A percentile compares a stretch with the other conserved stretches of the same genome.
Evolutionary conservation across 2,797 vertebrate genomes (phyloP).

Genomic region (Brachymystax lenok): DNA sequence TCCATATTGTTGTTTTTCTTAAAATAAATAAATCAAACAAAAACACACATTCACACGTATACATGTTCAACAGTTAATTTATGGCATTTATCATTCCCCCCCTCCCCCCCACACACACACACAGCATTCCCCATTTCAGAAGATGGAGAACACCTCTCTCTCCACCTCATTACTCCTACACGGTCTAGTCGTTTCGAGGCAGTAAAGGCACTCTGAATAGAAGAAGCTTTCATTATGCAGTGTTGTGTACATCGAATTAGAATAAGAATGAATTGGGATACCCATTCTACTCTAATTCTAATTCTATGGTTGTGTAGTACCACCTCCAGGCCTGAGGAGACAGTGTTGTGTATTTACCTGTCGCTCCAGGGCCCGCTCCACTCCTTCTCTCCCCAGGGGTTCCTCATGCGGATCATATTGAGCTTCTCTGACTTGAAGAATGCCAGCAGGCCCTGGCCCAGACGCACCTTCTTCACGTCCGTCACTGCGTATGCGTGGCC

Average conservation of each 20-base stretch:
- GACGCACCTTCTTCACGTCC: slow-evolving; percentile 81
- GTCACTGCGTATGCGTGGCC: slow-evolving; percentile 87
- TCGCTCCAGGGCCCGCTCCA: slow-evolving; percentile 91
- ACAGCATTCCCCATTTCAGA: not conserved
- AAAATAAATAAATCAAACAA: no score
- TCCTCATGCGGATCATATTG: slow-evolving; percentile 89
- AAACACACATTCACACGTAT: no score
- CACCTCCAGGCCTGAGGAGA: not conserved
- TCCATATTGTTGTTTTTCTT: no score
- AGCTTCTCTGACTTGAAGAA: slow-evolving; percentile 89
- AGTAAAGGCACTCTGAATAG: not conserved
- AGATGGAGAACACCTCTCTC: slow-evolving; percentile 9
- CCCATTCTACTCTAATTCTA: no score
- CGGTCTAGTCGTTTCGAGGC: slow-evolving; percentile 15
- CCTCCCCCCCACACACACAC: no score
- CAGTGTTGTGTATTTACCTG: slow-evolving; percentile 69
- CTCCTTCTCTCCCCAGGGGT: slow-evolving; percentile 87
- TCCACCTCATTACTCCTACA: slow-evolving; percentile 12
- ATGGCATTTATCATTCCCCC: no score
- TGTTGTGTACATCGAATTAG: no score
- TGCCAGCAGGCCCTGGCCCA: slow-evolving; percentile 83
- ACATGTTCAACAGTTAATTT: no score
- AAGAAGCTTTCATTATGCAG: slow-evolving; percentile 7
- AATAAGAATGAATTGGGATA: no score
- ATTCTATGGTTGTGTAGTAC: not conserved